Percentiles rank a stretch among this genome's conserved stretches.
phyloP scores from a whole-genome alignment of 2,113 vertebrate genomes.

The Crotalus helleri region DNA sequence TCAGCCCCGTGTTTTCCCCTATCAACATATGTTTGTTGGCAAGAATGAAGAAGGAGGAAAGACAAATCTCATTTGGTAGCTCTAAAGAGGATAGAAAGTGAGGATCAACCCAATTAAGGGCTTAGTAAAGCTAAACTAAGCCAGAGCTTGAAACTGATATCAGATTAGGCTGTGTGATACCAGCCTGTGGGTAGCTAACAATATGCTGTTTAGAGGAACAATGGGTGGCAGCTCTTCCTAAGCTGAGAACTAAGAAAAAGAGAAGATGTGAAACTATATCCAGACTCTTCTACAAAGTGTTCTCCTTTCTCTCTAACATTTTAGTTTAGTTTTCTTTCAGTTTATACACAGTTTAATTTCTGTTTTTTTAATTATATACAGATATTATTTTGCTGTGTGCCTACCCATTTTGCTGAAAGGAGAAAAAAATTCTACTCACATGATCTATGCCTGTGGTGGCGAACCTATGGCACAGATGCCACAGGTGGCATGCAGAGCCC shows the following conservation, averaged over 20 bases:
- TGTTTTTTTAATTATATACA: background rate
- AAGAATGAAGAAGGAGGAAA: background rate
- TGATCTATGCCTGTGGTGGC: background rate
- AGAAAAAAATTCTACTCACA: background rate
- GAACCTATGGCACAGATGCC: too few species aligned
- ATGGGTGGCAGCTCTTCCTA: conserved; percentile 13
- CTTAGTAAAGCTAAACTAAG: conserved; percentile 23
- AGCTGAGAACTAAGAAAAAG: background rate
- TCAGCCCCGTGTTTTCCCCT: conserved; percentile 8
- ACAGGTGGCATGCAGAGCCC: too few species aligned
- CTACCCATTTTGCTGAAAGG: background rate
- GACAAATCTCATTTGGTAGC: conserved; percentile 34
- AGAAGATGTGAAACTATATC: background rate
- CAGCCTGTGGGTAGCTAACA: conserved; percentile 30
- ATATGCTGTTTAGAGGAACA: background rate
- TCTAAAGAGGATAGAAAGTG: conserved; percentile 39
- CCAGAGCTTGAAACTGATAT: background rate
- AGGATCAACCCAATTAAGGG: conserved; percentile 20
- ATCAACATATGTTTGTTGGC: conserved; percentile 20
- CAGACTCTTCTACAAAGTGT: background rate
- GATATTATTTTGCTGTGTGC: background rate
- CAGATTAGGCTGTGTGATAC: conserved; percentile 19
- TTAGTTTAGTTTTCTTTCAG: background rate
- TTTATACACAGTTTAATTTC: background rate
- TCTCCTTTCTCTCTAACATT: background rate